phyloP scores from a whole-genome alignment of 2,888 invertebrate species.

The Barypeithes pellucidus region DNA sequence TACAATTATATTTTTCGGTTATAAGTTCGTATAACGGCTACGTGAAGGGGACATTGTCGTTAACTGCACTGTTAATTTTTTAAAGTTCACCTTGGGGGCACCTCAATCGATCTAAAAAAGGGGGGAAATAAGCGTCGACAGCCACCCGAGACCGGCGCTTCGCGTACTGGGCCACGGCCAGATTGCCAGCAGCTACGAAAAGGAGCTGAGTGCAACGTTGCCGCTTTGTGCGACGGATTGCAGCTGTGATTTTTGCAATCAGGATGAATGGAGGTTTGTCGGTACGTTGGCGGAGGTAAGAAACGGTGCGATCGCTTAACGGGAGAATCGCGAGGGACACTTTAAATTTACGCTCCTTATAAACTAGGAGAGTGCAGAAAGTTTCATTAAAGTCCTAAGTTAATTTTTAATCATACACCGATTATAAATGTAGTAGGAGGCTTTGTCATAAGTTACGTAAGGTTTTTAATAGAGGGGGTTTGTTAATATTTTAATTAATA shows the following conservation, averaged over 20 bases:
- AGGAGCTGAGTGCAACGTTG: slow-evolving; percentile 47
- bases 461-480: too few species aligned
- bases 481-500: too few species aligned
- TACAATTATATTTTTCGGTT: background rate
- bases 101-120: slow-evolving; percentile 52
- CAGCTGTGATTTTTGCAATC: slow-evolving; percentile 40
- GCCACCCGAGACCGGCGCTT: slow-evolving; percentile 52
- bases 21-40: too few species aligned
- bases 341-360: too few species aligned
- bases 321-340: too few species aligned
- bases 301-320: background rate
- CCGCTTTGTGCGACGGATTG: slow-evolving; percentile 34
- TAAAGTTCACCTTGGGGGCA: slow-evolving; percentile 43
- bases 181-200: slow-evolving; percentile 52
- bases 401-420: too few species aligned
- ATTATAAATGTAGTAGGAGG: too few species aligned
- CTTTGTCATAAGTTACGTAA: too few species aligned
- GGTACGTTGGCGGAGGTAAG: slow-evolving; percentile 1
- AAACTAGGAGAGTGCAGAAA: too few species aligned
- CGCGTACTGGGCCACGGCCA: slow-evolving; percentile 52
- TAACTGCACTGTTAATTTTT: slow-evolving; percentile 33
- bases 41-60: slow-evolving; percentile 19
- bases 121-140: slow-evolving; percentile 39
- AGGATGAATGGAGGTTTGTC: slow-evolving; percentile 13
- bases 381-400: too few species aligned